A percentile compares a stretch with the other conserved stretches of the same genome.
Evolutionary conservation across 1,140 invertebrate genomes (phyloP).

Genomic region (Medauroidea extradentata): DNA sequence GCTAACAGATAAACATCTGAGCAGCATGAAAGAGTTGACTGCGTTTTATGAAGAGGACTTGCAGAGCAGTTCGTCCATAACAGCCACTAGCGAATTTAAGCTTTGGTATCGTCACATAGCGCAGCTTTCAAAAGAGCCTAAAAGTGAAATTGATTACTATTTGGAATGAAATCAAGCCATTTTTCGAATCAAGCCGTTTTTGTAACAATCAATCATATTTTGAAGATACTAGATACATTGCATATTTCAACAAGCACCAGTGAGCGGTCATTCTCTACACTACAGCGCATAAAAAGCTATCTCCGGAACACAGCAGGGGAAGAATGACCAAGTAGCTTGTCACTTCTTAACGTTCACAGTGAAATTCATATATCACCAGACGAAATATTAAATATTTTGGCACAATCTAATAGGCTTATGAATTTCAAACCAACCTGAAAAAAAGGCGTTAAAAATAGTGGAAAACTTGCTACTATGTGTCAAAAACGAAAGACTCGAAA

Average conservation of each 20-base stretch:
- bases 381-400: no score
- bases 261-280: conserved; percentile 15
- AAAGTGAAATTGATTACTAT: not conserved
- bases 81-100: not conserved
- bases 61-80: not conserved
- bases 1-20: not conserved
- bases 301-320: conserved; percentile 9
- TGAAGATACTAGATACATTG: not conserved
- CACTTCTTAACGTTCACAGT: conserved; percentile 14
- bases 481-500: no score
- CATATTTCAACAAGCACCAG: not conserved
- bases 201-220: not conserved
- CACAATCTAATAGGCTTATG: no score
- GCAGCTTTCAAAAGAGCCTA: not conserved
- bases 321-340: conserved; percentile 10
- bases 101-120: not conserved
- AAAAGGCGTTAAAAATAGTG: no score
- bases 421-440: no score
- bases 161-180: not conserved
- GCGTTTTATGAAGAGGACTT: no score
- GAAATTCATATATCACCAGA: not conserved
- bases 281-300: conserved; percentile 17
- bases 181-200: not conserved
- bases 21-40: no score
- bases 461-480: no score